Conservation (phyloP, 2,797 vertebrate species). For the Gallinago nigripennis region DNA sequence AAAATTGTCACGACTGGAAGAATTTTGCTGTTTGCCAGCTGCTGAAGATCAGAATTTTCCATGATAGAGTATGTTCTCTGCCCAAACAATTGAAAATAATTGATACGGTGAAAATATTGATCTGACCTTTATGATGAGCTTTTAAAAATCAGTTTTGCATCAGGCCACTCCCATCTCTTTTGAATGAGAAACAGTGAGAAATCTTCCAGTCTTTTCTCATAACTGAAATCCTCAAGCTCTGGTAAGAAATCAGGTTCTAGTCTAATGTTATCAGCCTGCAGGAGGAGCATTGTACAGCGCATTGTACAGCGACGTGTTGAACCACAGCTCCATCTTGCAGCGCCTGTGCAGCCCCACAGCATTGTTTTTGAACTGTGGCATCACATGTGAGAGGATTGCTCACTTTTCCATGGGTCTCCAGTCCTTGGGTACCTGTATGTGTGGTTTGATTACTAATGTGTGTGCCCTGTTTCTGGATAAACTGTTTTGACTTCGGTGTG, state of each 20-base stretch:
- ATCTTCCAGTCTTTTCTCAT: not conserved
- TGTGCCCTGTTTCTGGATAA: rapidly evolving
- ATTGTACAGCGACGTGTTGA: rapidly evolving
- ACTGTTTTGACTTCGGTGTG: rapidly evolving
- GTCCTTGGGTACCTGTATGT: rapidly evolving
- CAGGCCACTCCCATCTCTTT: not conserved
- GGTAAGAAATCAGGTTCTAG: not conserved
- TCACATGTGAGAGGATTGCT: not conserved
- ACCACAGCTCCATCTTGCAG: not conserved
- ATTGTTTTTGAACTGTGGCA: rapidly evolving
- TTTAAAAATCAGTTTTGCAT: not conserved
- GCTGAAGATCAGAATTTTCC: not conserved
- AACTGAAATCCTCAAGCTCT: too few relatives aligned
- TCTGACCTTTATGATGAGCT: not conserved
- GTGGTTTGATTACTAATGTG: rapidly evolving
- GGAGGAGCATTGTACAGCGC: rapidly evolving
- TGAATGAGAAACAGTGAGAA: not conserved
- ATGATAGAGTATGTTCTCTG: not conserved
- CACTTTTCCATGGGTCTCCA: not conserved
- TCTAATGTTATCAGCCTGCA: rapidly evolving
- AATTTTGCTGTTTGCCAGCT: not conserved
- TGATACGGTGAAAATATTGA: not conserved
- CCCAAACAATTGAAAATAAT: not conserved
- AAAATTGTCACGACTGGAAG: not conserved
- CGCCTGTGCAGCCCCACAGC: rapidly evolving